These are phyloP conservation scores for Drosophila mimetica DNA, from an alignment of 2,888 invertebrate species.

Conservation along the genomic window DNA sequence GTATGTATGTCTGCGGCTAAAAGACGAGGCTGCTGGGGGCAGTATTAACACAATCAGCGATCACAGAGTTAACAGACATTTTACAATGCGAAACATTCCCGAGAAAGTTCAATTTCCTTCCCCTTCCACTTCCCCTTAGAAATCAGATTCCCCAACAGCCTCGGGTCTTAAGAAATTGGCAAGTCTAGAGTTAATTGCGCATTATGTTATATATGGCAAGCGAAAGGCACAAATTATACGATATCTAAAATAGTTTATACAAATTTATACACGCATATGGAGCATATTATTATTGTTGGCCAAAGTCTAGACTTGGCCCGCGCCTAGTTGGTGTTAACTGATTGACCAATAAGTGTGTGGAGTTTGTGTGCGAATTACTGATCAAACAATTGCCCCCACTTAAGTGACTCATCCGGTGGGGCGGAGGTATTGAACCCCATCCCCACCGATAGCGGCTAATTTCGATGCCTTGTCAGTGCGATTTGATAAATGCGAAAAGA, in stretches of 20 bases:
- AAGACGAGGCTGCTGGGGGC: constrained; percentile 16
- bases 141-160: constrained; percentile 22
- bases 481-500: constrained; percentile 6
- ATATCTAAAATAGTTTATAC: constrained; percentile 28
- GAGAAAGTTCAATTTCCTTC: constrained; percentile 10
- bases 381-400: constrained; percentile 17
- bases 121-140: too few relatives aligned
- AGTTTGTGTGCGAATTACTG: constrained; percentile 17
- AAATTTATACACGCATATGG: constrained; percentile 6
- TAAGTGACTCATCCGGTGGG: constrained; percentile 3
- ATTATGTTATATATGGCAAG: constrained; percentile 25
- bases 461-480: constrained; percentile 5
- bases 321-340: constrained; percentile 11
- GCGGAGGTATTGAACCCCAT: constrained; percentile 15
- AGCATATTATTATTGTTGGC: constrained; percentile 16
- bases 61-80: constrained; percentile 17
- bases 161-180: constrained; percentile 20
- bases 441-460: constrained; percentile 3
- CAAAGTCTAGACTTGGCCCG: constrained; percentile 30
- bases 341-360: constrained; percentile 11
- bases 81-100: constrained; percentile 32
- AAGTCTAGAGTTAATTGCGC: constrained; percentile 32
- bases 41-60: constrained; percentile 30
- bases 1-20: constrained; percentile 24
- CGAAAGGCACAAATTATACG: constrained; percentile 38